Base-by-base conservation (phyloP, 2,113 vertebrate genomes). In the Gorsachius goisagi region DNA sequence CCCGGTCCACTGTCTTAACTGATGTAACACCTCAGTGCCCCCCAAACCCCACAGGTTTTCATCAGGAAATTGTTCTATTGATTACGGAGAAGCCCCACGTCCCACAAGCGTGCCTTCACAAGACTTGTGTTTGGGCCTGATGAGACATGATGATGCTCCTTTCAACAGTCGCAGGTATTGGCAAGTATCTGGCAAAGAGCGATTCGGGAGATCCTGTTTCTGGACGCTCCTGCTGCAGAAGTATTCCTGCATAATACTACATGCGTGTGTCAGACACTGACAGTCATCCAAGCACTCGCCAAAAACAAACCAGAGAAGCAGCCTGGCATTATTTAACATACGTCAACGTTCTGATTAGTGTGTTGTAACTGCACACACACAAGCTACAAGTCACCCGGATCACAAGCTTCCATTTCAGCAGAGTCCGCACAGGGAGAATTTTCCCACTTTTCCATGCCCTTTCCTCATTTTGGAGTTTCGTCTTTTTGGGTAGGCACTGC, bases 261-360 rank as follows among this genome's bases (percentile, higher is more conserved):
- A 45, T 52, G 63, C 50, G 5, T 63, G 78, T 88, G 76, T 85
- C 78, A 88, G 89, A 37, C 87, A 63, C 66, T 30, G 58, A 89
- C 49, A 95, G 33, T 30, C 87, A 85, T 71, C 79, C 72, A 56
- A 87, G 49, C 56, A 32, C 45, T 50, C 86, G 49, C 67, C 72
- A 73, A 69, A 92, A 90, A 81, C 88, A 86, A 86, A 59, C 60
- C 73, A 90, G 75, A 79, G 85, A 89, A 83, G 66, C 56, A 92
- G 92, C n/a, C 62, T 85, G 72, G 72, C 30, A 30, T 33, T 59
- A 80, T 88, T 84, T 71, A 75, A 93, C 90, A 84, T 53, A 84
- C 6, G 1, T 88, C 69, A 76, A 20, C 30, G 66, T 87, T 85
- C 73, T 52, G 64, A 71, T 72, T 39, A n/a, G 49, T 4, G 1